phyloP scores from a whole-genome alignment of 2,888 invertebrate species.

The Cenopis cana region DNA sequence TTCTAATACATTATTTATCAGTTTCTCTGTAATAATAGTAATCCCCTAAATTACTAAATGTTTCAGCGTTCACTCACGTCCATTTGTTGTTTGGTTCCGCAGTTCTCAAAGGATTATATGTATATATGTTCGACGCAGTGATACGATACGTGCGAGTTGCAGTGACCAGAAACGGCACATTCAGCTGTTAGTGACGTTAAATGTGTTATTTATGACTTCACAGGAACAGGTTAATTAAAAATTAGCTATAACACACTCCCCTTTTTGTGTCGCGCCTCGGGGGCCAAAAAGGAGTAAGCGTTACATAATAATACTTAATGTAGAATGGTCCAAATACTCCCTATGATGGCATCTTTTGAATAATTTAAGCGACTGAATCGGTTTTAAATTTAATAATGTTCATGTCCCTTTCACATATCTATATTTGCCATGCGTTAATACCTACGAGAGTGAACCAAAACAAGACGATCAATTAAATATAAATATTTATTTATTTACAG shows the following conservation, averaged over 20 bases:
- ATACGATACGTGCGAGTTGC: constrained; percentile 14
- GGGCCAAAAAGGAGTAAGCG: no score
- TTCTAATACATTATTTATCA: not conserved
- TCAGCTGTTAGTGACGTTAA: not conserved
- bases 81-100: constrained; percentile 17
- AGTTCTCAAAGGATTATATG: not conserved
- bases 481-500: no score
- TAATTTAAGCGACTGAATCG: no score
- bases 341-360: no score
- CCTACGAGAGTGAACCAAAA: no score
- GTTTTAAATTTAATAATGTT: no score
- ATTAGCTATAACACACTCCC: no score
- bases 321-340: no score
- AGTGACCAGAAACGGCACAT: constrained; percentile 2
- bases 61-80: not conserved
- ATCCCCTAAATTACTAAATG: not conserved
- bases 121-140: not conserved
- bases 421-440: not conserved
- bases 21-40: not conserved
- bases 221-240: no score
- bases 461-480: no score
- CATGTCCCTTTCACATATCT: not conserved
- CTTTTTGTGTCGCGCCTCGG: no score
- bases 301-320: no score
- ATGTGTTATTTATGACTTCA: not conserved